These are phyloP conservation scores for Tinea semifulvella DNA, from an alignment of 2,888 invertebrate genomes.

Conservation along the genomic window DNA sequence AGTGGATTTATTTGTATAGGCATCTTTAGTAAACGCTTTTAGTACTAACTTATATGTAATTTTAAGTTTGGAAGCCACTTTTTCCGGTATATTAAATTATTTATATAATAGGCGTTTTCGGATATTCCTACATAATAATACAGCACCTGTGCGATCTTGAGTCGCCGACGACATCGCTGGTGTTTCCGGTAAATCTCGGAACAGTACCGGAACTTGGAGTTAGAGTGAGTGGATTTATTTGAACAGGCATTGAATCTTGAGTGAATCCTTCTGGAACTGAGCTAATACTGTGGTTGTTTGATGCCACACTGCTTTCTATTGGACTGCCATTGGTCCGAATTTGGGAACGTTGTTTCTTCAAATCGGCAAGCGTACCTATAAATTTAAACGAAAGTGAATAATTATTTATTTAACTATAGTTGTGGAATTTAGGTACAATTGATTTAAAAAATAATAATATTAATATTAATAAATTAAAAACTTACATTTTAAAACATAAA, in stretches of 20 bases:
- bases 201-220: conserved; percentile 51
- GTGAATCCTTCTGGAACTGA: conserved; percentile 48
- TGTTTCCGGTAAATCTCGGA: conserved; percentile 75
- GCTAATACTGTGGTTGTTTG: conserved; percentile 52
- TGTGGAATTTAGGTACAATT: too few species aligned
- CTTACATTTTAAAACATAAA: too few species aligned
- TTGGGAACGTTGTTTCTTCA: conserved; percentile 91
- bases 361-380: conserved; percentile 84
- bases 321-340: conserved; percentile 74
- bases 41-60: too few species aligned
- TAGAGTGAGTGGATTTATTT: conserved; percentile 49
- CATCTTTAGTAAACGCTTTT: too few species aligned
- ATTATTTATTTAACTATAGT: too few species aligned
- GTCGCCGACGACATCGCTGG: conserved; percentile 81
- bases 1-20: conserved; percentile 53
- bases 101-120: too few species aligned
- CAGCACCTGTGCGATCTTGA: conserved; percentile 77
- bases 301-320: conserved; percentile 49
- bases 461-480: too few species aligned
- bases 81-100: too few species aligned
- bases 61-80: too few species aligned
- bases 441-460: too few species aligned
- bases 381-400: conserved; percentile 22
- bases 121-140: conserved; percentile 71
- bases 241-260: conserved; percentile 50